Base-by-base conservation (phyloP, 2,888 invertebrate genomes). In the Mesodorylaimus sp. region DNA sequence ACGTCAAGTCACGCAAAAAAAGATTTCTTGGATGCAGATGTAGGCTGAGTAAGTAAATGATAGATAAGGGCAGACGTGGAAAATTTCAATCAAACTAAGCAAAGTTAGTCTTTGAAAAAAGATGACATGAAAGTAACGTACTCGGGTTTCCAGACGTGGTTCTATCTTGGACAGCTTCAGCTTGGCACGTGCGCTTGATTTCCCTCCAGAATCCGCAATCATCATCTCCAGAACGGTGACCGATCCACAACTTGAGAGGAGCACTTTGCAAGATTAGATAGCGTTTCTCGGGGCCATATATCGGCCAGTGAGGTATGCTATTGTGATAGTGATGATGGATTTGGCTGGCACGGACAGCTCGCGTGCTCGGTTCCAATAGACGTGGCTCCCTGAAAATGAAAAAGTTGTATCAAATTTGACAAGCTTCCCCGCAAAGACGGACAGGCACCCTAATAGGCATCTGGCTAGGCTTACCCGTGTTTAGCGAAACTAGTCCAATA, bases 401-500 rank as follows among this genome's bases (percentile, higher is more conserved):
- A 32, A 16, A 10, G 32, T 16, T 32, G 16, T 10, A 32, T 32
- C 16, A 32, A 32, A 32, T 32, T 32, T 32, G n/a, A n/a, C n/a
- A n/a, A n/a, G n/a, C n/a, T n/a, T n/a, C n/a, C n/a, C n/a, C n/a
- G n/a, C n/a, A n/a, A n/a, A n/a, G n/a, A n/a, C n/a, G n/a, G n/a
- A n/a, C 32, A 32, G 7, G 7, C 16, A 16, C 7, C 7, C 7
- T 32, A 16, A 10, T 32, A 16, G 7, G 32, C 32, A 32, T 10
- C 7, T 10, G 7, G 7, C 32, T 10, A 32, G 7, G 7, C 54
- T 79, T 74, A 93, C 93, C 93, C 93, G 50, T 82, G 82, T 63
- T 81, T 78, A 53, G 91, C 88, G 70, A 93, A 95, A 72, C 81
- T 79, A 52, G 87, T 80, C 73, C 88, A 91, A 50, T 84, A 81